Evolutionary conservation across 1,140 invertebrate species (phyloP), one percentile per base, ranked within the genome.

Genomic region (Calliopsis andreniformis): DNA sequence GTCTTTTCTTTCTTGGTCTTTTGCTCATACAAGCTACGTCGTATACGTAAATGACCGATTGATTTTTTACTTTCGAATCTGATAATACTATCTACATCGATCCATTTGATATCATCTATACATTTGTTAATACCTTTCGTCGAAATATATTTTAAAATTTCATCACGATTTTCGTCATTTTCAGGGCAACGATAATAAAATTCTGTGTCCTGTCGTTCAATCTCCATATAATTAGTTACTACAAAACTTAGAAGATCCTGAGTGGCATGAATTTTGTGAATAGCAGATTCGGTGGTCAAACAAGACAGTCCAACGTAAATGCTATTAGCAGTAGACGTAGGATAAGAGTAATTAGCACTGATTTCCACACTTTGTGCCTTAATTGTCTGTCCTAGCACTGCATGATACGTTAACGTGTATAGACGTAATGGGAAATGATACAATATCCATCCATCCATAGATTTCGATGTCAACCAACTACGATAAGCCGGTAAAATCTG

Each of bases 161-260:
- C 0, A 6, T 7, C 0, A 0, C n/a, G 4, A 4, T 32, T 0
- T 0, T 3, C 0, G 0, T 10, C 23, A 2, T 8, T 0, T 3
- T 3, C 0, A 0, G 69, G 20, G 12, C 39, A 75, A 66, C 20
- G 51, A 0, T 75, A 75, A 66, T 75, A 75, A 18, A 56, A 56
- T 4, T 7, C 3, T 2, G 8, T n/a, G 10, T 67, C 30, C 0
- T 58, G 2, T 0, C 8, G 14, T 18, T 39, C 18, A 1, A 14
- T 56, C 7, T 35, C 63, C 62, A 75, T 75, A 18, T 67, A 67
- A 2, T 56, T 12, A 0, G 63, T 75, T 0, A 45, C 6, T 3
- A 58, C 4, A 1, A 47, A 75, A 8, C 51, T 35, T 14, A 10
- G 2, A 25, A 75, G 20, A 28, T 67, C 0, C 3, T 0, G 5